Base-by-base conservation (phyloP, 2,888 invertebrate genomes). In the Crossocerus cetratus region DNA sequence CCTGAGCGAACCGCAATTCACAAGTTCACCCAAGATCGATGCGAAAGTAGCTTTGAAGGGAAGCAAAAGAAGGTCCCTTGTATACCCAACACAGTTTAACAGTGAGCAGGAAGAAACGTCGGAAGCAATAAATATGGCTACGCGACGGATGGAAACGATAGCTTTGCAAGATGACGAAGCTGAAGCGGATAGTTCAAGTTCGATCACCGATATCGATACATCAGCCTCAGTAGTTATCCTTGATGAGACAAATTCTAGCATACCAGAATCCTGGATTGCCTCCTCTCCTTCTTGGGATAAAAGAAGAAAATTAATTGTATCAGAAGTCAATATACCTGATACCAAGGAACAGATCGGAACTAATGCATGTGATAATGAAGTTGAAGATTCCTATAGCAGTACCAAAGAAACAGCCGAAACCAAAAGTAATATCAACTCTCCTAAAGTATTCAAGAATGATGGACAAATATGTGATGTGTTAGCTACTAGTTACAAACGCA, bases 21-120 rank as follows among this genome's bases (percentile, higher is more conserved):
- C 85, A 53, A 86, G 86, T 72, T 86, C 86, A 8, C 86, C 86
- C n/a, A 74, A 70, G 45, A 5, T 59, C 0, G 14, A 11, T 5
- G 21, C 18, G 8, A 79, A 76, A 49, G 14, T 20, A 3, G 55
- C 14, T 13, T 20, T 13, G 2, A 2, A 32, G 1, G 11, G 44
- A 11, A 70, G 21, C 2, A 57, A 65, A 4, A 18, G 68, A 21
- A 72, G 55, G 54, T 69, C 57, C 21, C 42, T 64, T 21, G 49
- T 49, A 13, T 64, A n/a, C 54, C 18, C 16, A 20, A 54, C 55
- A 20, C 32, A 65, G 11, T 21, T n/a, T 13, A 22, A 23, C 18
- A 53, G 16, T 42, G 56, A n/a, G 16, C 22, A 2, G 45, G 45
- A 54, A 43, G 49, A 49, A 49, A 49, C 49, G 2, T 49, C 13